Percentiles rank a stretch among this genome's conserved stretches.
Evolutionary conservation across 2,113 vertebrate genomes (phyloP).

Genomic region (Heliornis fulica): DNA sequence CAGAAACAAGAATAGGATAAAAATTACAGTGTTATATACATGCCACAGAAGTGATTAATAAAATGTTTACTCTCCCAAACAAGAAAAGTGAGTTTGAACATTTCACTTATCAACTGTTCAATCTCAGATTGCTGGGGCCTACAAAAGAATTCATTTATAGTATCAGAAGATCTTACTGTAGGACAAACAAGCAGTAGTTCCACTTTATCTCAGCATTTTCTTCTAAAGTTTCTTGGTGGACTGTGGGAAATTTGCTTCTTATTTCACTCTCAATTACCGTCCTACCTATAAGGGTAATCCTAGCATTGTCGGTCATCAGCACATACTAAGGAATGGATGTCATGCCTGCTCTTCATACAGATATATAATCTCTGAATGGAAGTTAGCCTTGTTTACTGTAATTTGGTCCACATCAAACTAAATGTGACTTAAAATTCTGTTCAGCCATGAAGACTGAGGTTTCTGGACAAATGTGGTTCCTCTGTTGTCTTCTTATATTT

Average conservation of each 20-base stretch:
- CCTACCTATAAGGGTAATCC: constrained; percentile 13
- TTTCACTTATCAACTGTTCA: constrained; percentile 22
- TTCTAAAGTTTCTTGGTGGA: constrained; percentile 29
- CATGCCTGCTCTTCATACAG: constrained; percentile 6
- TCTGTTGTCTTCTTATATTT: not conserved
- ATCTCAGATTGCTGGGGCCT: constrained; percentile 13
- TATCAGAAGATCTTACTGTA: constrained; percentile 29
- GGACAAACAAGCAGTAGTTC: constrained; percentile 40
- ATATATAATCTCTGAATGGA: constrained; percentile 21
- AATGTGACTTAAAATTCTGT: not conserved
- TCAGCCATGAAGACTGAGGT: not conserved
- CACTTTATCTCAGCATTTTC: constrained; percentile 14
- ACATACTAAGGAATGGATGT: not conserved
- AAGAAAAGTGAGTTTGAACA: constrained; percentile 48
- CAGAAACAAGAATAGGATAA: not conserved
- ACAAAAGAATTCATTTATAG: constrained; percentile 42
- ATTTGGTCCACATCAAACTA: constrained; percentile 50
- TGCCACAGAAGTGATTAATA: constrained; percentile 14
- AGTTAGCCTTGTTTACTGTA: constrained; percentile 15
- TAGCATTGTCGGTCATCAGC: not conserved
- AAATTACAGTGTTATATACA: not conserved
- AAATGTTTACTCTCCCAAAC: not conserved
- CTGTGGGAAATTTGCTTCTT: constrained; percentile 36
- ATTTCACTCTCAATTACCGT: not conserved
- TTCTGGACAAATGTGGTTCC: not conserved